Base-by-base conservation (phyloP, 2,113 vertebrate species). In the Cathartes aura region DNA sequence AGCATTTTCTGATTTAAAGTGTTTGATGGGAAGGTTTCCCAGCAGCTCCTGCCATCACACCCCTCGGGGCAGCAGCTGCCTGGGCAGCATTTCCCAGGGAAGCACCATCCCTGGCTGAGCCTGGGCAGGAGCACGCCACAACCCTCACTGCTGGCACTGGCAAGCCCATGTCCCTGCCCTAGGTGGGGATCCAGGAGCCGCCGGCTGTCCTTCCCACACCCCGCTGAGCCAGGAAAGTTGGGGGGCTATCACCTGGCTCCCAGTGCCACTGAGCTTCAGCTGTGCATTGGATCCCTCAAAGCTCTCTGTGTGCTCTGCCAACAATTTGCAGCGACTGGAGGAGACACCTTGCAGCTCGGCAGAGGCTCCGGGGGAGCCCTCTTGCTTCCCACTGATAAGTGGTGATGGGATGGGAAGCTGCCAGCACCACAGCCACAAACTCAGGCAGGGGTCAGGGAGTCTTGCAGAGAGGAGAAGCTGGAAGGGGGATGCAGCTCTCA, bases 171-270 rank as follows among this genome's bases (percentile, higher is more conserved):
- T 30, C 60, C 56, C 36, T 67, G 59, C 21, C 36, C 30, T 13
- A 7, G 16, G 2, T 58, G 15, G 10, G 38, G 21, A 30, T 21
- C 32, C 63, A 76, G 58, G 48, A 86, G 63, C 40, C 3, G 3
- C 58, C 52, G 48, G 17, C 17, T 72, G 22, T 36, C 67, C 36
- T 56, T 29, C 67, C 80, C 55, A 85, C 38, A 27, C 8, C 43
- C 19, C 0, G 0, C 11, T 18, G 30, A 23, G 38, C 48, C n/a
- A 38, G 43, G 22, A 26, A 32, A 27, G 3, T 0, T 38, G 8
- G 4, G 63, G 3, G 2, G 2, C 22, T 72, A 8, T 22, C 82
- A 47, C 17, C 53, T 18, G 22, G 11, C 8, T 75, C 13, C 26
- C 0, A 0, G 27, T 63, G 32, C 59, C 60, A 40, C 50, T 1